These are phyloP conservation scores for Phylloscopus collybita DNA, from an alignment of 2,797 vertebrate genomes.

Conservation along the genomic window DNA sequence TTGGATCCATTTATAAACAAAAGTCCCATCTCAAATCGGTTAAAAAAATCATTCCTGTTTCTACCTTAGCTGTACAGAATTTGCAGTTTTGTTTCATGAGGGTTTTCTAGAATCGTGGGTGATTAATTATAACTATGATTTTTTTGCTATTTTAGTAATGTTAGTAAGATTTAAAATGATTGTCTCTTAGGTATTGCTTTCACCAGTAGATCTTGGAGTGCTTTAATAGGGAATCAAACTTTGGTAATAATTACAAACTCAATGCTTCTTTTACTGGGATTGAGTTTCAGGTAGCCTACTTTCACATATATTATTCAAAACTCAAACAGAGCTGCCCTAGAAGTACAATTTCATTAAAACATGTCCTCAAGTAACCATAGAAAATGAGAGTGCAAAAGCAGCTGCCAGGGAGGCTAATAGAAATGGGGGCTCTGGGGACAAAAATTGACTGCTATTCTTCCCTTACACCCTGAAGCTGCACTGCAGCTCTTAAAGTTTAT, in stretches of 20 bases:
- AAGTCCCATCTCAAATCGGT: not conserved
- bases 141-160: not conserved
- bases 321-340: conserved; percentile 20
- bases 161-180: not conserved
- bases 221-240: conserved; percentile 13
- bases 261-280: not conserved
- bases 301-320: conserved; percentile 34
- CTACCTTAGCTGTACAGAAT: not conserved
- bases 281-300: conserved; percentile 25
- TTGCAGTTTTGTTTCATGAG: not conserved
- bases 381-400: conserved; percentile 9
- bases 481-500: not conserved
- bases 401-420: not conserved
- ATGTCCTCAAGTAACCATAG: conserved; percentile 19
- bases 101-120: not conserved
- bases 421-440: not conserved
- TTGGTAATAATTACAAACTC: not conserved
- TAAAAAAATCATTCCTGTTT: not conserved
- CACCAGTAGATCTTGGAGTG: not conserved
- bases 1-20: not conserved
- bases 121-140: not conserved
- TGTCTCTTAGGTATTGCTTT: not conserved
- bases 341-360: conserved; percentile 50
- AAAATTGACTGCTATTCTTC: not conserved
- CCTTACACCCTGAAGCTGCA: not conserved